phyloP scores from a whole-genome alignment of 35 echinoderm and acorn worm species.

The Apostichopus parvimensis region DNA sequence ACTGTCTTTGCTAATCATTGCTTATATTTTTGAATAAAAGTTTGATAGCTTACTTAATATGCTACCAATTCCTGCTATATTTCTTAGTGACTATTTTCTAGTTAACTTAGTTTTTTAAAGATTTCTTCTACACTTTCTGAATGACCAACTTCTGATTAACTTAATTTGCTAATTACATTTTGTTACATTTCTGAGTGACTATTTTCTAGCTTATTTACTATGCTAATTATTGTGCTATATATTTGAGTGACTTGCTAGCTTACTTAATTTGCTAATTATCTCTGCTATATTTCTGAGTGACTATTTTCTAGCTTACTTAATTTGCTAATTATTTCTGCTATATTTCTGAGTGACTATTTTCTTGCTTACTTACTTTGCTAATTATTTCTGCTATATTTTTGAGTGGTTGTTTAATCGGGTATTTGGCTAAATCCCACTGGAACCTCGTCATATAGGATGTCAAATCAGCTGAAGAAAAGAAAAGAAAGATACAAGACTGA shows the following conservation, averaged over 20 bases:
- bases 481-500: not conserved
- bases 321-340: slow-evolving; percentile 98
- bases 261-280: slow-evolving; percentile 82
- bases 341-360: too few relatives aligned
- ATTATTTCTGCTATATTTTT: slow-evolving; percentile 97
- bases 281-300: slow-evolving; percentile 89
- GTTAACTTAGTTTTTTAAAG: too few relatives aligned
- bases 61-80: too few relatives aligned
- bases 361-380: too few relatives aligned
- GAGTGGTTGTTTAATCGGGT: slow-evolving; percentile 92
- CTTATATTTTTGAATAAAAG: not conserved
- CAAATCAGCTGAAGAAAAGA: slow-evolving; percentile 81
- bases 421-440: slow-evolving; percentile 98
- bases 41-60: slow-evolving; percentile 71
- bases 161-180: too few relatives aligned
- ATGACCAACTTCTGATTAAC: too few relatives aligned
- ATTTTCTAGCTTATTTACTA: too few relatives aligned
- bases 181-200: too few relatives aligned
- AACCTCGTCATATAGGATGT: slow-evolving; percentile 83
- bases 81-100: not conserved
- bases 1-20: too few relatives aligned
- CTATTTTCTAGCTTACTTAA: slow-evolving; percentile 92
- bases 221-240: too few relatives aligned
- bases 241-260: too few relatives aligned
- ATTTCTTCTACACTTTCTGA: too few relatives aligned